Evolutionary conservation across 2,888 invertebrate species (phyloP).

Genomic region (Clunio marinus): DNA sequence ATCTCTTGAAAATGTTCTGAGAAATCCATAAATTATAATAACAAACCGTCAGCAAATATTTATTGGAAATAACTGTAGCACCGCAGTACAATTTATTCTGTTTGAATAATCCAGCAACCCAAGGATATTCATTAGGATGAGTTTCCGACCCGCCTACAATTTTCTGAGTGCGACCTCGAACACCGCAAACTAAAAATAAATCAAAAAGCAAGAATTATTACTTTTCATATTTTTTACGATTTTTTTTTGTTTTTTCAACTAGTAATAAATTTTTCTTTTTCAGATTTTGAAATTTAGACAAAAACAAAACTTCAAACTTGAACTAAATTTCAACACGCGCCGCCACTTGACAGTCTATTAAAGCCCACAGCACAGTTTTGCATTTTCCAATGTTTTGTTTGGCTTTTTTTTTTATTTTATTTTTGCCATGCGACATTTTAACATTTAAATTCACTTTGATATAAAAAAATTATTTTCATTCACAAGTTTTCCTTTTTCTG

Average conservation of each 20-base stretch:
- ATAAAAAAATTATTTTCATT: no score
- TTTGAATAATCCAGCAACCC: constrained; percentile 44
- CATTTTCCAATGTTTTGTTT: no score
- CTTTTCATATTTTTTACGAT: no score
- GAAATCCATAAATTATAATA: background rate
- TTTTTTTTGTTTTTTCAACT: background rate
- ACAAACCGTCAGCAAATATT: constrained; percentile 42
- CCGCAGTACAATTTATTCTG: constrained; percentile 45
- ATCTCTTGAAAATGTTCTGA: background rate
- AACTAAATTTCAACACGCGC: constrained; percentile 1
- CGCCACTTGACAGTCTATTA: constrained; percentile 8
- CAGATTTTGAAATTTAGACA: background rate
- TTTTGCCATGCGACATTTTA: no score
- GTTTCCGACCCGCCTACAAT: constrained; percentile 44
- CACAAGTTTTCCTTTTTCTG: no score
- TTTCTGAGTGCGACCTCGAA: constrained; percentile 44
- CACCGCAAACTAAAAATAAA: constrained; percentile 44
- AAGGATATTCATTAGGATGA: constrained; percentile 44
- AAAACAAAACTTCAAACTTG: constrained; percentile 22
- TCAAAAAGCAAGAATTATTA: no score
- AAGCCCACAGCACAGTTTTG: background rate
- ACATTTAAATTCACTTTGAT: no score
- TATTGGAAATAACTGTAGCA: constrained; percentile 43
- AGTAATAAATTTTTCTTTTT: background rate
- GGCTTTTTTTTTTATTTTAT: no score